Evolutionary conservation across 2,888 invertebrate genomes (phyloP).

Genomic region (Pterostichus niger): DNA sequence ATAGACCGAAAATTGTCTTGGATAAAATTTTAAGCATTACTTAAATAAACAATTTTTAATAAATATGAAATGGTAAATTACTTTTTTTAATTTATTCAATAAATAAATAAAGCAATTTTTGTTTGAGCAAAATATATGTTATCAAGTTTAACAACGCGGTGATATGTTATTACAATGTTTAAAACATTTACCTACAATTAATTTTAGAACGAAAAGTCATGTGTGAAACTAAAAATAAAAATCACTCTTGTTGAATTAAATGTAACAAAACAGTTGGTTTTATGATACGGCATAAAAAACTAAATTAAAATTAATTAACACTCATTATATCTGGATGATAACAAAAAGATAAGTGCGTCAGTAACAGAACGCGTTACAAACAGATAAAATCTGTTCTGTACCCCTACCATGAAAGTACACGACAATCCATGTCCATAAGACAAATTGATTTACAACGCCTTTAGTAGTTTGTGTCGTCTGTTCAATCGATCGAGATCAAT

Average conservation of each 20-base stretch:
- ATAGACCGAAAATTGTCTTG: background rate
- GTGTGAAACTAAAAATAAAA: background rate
- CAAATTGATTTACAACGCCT: constrained; percentile 3
- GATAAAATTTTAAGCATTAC: no score
- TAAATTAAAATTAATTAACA: constrained; percentile 21
- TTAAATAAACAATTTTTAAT: no score
- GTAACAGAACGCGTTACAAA: constrained; percentile 24
- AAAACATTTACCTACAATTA: no score
- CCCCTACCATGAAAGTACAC: constrained; percentile 10
- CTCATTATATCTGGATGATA: constrained; percentile 16
- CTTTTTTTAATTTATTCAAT: no score
- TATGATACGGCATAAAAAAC: constrained; percentile 29
- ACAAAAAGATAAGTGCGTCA: constrained; percentile 39
- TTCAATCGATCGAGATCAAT: constrained; percentile 32
- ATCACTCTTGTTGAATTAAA: background rate
- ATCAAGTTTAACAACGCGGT: no score
- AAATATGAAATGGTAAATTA: no score
- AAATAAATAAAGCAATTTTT: no score
- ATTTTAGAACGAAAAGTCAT: no score
- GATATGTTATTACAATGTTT: no score
- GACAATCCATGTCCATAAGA: constrained; percentile 14
- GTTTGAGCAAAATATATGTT: no score
- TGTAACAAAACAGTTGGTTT: background rate
- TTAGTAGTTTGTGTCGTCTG: constrained; percentile 12
- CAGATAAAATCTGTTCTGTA: constrained; percentile 21